Evolutionary conservation across 2,888 invertebrate genomes (phyloP), one percentile per base, ranked within the genome.

Genomic region (Pammene aurita): DNA sequence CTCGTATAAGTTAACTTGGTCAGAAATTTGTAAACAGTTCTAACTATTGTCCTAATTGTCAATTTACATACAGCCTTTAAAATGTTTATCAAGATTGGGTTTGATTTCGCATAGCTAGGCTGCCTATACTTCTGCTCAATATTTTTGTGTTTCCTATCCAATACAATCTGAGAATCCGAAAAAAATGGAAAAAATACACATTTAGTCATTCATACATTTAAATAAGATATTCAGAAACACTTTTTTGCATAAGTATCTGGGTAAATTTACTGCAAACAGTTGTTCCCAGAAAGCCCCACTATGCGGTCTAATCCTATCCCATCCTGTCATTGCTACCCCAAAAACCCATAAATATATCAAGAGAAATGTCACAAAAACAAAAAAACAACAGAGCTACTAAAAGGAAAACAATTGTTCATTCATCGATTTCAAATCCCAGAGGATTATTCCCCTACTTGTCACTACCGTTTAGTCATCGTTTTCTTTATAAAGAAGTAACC

Each of bases 271-370:
- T 7, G 16, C 57, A 18, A 67, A 71, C 48, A 63, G 48, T 26
- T n/a, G 46, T 73, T 72, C 66, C 35, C 38, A 35, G 71, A 70
- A 70, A 66, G 52, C 61, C 44, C 58, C 54, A 66, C 44, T 34
- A 54, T 26, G 44, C 52, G 50, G 50, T 14, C 14, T 62, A 62
- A 56, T 61, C 70, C 55, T 61, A 73, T 76, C 69, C 79, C 78
- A 80, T 79, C 79, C 76, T 70, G 74, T 80, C 79, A 82, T 77
- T 78, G 81, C 81, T 82, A 81, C 82, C 78, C 75, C 67, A 73
- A 70, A 26, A 63, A 44, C 48, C 58, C 70, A 70, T 65, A 65
- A 65, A 69, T 60, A 44, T 26, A 54, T 69, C 54, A 70, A 63
- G 56, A 55, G 58, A 41, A 44, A 38, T 69, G 69, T 55, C 69